phyloP scores from a whole-genome alignment of 92 coral and sea anemone genomes.

The Plumapathes pennacea region DNA sequence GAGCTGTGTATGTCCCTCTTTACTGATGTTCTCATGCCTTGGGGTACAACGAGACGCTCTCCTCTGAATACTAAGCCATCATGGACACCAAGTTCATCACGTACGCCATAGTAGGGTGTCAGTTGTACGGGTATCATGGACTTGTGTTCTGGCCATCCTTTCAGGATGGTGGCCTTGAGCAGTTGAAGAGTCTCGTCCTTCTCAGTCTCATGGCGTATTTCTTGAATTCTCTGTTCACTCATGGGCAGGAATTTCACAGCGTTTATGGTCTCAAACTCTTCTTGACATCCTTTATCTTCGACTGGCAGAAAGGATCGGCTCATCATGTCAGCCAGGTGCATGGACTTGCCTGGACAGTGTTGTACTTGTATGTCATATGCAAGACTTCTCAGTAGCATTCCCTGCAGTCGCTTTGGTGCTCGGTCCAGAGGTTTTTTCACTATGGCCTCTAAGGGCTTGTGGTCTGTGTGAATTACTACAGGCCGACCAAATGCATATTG shows the following conservation, averaged over 20 bases:
- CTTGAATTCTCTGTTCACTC: background rate
- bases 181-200: slow-evolving; percentile 22
- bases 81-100: slow-evolving; percentile 17
- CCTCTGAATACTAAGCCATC: slow-evolving; percentile 4
- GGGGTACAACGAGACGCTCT: slow-evolving; percentile 18
- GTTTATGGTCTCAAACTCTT: background rate
- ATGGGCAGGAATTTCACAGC: slow-evolving; percentile 17
- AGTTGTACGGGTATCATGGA: background rate
- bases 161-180: background rate
- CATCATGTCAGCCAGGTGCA: slow-evolving; percentile 33
- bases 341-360: slow-evolving; percentile 12
- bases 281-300: slow-evolving; percentile 4
- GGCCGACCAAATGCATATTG: slow-evolving; percentile 17
- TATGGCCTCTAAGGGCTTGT: slow-evolving; percentile 26
- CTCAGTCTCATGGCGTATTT: background rate
- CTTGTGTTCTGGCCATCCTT: slow-evolving; percentile 24
- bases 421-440: slow-evolving; percentile 19
- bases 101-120: slow-evolving; percentile 9
- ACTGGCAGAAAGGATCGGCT: slow-evolving; percentile 16
- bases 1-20: slow-evolving; percentile 6
- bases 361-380: slow-evolving; percentile 6
- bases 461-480: slow-evolving; percentile 5
- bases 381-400: slow-evolving; percentile 12
- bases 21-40: slow-evolving; percentile 8
- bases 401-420: slow-evolving; percentile 23